phyloP scores from a whole-genome alignment of 2,113 vertebrate genomes.

The Nibea coibor region DNA sequence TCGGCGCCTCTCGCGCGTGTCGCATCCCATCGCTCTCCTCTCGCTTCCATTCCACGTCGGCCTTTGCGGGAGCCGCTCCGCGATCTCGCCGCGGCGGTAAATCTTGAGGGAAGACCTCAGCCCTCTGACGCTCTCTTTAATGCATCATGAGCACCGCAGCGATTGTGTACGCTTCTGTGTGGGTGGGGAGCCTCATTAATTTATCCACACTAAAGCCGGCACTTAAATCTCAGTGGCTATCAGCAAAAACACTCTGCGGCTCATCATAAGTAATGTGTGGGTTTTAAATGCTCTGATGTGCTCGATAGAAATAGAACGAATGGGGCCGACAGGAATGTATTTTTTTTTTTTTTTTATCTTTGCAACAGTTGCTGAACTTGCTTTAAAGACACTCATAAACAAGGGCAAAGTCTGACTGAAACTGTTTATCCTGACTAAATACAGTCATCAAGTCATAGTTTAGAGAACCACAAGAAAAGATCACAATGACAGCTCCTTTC shows the following conservation, averaged over 20 bases:
- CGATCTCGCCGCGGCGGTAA: constrained; percentile 49
- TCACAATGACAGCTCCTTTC: not conserved
- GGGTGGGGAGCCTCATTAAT: constrained; percentile 66
- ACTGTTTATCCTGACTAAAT: not conserved
- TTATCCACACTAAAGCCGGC: constrained; percentile 67
- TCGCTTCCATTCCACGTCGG: constrained; percentile 43
- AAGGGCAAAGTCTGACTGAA: not conserved
- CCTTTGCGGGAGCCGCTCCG: constrained; percentile 41
- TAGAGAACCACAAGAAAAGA: not conserved
- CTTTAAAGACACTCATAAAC: not conserved
- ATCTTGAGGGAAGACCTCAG: constrained; percentile 69
- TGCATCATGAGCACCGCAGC: constrained; percentile 62
- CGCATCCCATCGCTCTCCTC: constrained; percentile 11
- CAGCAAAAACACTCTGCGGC: constrained; percentile 42
- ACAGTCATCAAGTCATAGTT: not conserved
- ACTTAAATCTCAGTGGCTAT: constrained; percentile 61
- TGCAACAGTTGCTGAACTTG: constrained; percentile 1
- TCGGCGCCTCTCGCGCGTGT: constrained; percentile 6
- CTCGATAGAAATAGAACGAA: constrained; percentile 36
- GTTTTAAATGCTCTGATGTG: constrained; percentile 39
- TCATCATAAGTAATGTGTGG: constrained; percentile 47
- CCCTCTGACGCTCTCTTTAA: constrained; percentile 66
- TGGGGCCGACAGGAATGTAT: not conserved
- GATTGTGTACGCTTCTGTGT: constrained; percentile 48
- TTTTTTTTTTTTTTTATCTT: not conserved